Base-by-base conservation (phyloP, 2,888 invertebrate genomes). In the Melolontha melolontha region DNA sequence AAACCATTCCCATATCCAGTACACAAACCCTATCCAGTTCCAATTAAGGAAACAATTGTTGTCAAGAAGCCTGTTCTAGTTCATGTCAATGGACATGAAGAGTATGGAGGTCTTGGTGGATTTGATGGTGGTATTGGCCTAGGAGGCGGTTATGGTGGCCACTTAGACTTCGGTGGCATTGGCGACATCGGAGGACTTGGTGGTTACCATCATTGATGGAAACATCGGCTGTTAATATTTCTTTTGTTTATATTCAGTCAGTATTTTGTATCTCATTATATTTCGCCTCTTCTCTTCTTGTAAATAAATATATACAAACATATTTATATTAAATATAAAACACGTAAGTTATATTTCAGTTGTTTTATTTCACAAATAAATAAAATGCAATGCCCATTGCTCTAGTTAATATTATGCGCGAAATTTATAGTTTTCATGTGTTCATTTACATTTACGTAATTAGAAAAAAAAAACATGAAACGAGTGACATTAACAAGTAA, bases 31-130 rank as follows among this genome's bases (percentile, higher is more conserved):
- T 78, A 80, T 54, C 80, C 81, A 67, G 79, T 79, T 54, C 80
- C 83, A n/a, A 84, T 86, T 16, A 86, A 85, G 59, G 81, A 84
- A 5, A 84, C 85, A 5, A 83, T 85, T 72, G 80, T 83, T 64
- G 82, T 84, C 17, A 75, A 84, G 73, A 77, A 78, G 59, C 72
- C 75, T 7, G 75, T 78, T 27, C 77, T 78, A 68, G 70, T 78
- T 64, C 72, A 71, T 42, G 74, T 78, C 64, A 74, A 77, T 44
- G 70, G 71, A 40, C 73, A 77, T 51, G 73, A 74, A 54, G 71
- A 68, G 49, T 65, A 67, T 54, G 72, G 71, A 22, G 57, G 66
- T 68, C 64, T 68, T 51, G 67, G 66, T 8, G 70, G 69, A 22
- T 64, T 52, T 34, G 63, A 49, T 42, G 67, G 65, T 29, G 69